These are phyloP conservation scores for Halichoerus grypus DNA, from an alignment of 2,113 vertebrate genomes.

Conservation along the genomic window DNA sequence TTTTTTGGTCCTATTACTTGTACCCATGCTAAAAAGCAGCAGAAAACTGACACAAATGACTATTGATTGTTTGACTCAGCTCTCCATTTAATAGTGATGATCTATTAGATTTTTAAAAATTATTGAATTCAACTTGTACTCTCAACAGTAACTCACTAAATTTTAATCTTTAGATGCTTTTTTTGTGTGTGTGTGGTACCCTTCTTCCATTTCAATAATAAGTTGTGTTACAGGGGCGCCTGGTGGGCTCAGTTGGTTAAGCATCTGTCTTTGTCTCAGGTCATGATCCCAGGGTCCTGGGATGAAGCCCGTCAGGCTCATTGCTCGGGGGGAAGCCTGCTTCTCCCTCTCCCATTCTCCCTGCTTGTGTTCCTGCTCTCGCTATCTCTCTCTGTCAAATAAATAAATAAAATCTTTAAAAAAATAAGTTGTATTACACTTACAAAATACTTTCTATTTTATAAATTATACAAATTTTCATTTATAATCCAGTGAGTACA, in stretches of 20 bases:
- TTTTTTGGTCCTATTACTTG: not conserved
- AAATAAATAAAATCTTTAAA: no score
- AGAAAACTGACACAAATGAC: slow-evolving; percentile 18
- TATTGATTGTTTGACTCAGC: not conserved
- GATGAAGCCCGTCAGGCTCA: no score
- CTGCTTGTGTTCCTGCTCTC: no score
- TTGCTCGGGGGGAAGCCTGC: no score
- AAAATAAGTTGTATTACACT: not conserved
- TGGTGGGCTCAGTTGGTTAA: no score
- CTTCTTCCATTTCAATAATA: not conserved
- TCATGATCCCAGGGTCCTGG: no score
- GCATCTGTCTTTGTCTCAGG: no score
- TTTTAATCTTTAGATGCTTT: not conserved
- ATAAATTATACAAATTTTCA: not conserved
- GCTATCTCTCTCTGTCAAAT: no score
- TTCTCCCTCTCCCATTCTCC: no score
- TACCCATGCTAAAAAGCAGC: not conserved
- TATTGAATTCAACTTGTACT: not conserved
- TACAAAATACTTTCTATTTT: not conserved
- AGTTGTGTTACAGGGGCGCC: not conserved
- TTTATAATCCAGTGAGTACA: not conserved
- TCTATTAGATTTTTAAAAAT: slow-evolving; percentile 11
- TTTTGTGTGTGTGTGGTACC: not conserved
- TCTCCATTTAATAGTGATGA: not conserved
- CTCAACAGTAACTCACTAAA: not conserved